phyloP scores from a whole-genome alignment of 2,113 vertebrate genomes.

The Chiloscyllium plagiosum region DNA sequence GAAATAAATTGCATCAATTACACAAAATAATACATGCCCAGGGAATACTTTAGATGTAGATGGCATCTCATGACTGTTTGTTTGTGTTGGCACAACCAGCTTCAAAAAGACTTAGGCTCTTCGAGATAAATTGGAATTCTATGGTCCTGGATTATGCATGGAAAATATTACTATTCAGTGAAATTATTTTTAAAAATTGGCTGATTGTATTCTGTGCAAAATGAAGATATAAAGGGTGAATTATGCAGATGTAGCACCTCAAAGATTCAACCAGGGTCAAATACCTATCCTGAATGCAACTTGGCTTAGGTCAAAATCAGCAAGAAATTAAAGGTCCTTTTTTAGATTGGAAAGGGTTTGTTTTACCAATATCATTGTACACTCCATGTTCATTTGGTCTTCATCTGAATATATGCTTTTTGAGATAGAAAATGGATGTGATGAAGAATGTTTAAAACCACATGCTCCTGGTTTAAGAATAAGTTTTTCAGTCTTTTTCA shows the following conservation, averaged over 20 bases:
- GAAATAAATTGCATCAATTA: not conserved
- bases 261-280: not conserved
- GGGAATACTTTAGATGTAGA: not conserved
- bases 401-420: not conserved
- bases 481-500: not conserved
- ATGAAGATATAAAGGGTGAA: not conserved
- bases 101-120: not conserved
- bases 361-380: no score
- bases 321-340: not conserved
- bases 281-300: not conserved
- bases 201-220: not conserved
- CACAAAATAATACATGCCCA: not conserved
- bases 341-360: not conserved
- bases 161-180: not conserved
- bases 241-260: not conserved
- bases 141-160: not conserved
- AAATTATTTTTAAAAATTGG: not conserved
- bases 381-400: not conserved
- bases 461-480: not conserved
- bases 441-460: not conserved
- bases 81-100: not conserved
- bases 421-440: not conserved
- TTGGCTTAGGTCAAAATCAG: not conserved
- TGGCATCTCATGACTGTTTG: not conserved
- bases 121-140: no score